Evolutionary conservation across 1,140 invertebrate genomes (phyloP), one percentile per base, ranked within the genome.

Genomic region (Drosophila equinoxialis): DNA sequence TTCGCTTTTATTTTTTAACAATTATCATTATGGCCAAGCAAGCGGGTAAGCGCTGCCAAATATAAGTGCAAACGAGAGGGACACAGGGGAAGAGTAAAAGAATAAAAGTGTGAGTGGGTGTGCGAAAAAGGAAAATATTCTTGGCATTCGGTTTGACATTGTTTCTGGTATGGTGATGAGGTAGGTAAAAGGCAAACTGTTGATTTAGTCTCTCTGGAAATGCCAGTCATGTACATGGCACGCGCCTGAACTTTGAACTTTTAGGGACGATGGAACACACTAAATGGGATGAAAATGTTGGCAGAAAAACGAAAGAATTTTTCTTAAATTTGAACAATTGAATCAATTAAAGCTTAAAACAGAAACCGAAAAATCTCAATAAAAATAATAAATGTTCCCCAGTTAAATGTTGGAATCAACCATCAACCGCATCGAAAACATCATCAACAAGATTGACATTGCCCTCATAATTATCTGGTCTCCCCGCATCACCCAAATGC

Each of bases 171-270:
- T 33, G 75, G 13, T 30, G 60, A 20, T 64, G 64, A 67, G 48
- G 58, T 33, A 48, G 79, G 79, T 71, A 51, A 23, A 51, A 51
- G 83, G 72, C 76, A 86, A 87, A 77, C 83, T 89, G 83, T 87
- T 89, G 83, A 87, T 87, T 83, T 79, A 68, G 77, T 57, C 70
- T 72, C 69, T 39, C 33, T 37, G 54, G 59, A 64, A 76, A 78
- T 78, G 75, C 69, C 72, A 58, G 65, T 69, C 61, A 76, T 63
- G 61, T 79, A 58, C 62, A 45, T 54, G 69, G 65, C 83, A 86
- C 72, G 79, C 76, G 79, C 69, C 83, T 87, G 68, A 86, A 87
- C 79, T 83, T 83, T 87, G 79, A 89, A 89, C 84, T 89, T 87
- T 74, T 51, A 2, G n/a, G 39, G 11, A 8, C 23, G 13, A 30